Evolutionary conservation across 2,888 invertebrate species (phyloP).

Genomic region (Acleris sparsana): DNA sequence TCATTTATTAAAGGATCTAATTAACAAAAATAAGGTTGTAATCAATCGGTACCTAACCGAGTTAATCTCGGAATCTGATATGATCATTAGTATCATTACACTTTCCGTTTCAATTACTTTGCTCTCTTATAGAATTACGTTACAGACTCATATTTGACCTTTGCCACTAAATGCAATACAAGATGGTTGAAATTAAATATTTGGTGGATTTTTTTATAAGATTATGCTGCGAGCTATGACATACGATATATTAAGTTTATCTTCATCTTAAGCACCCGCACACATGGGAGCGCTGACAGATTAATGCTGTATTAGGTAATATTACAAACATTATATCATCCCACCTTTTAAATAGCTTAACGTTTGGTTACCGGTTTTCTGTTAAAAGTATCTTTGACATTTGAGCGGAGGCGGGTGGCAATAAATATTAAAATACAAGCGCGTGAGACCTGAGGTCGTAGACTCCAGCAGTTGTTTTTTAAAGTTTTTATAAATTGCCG

Average conservation of each 20-base stretch:
- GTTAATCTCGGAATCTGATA: slow-evolving; percentile 6
- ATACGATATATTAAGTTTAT: neutral
- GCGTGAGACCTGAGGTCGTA: slow-evolving; percentile 6
- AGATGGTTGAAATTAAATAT: no score
- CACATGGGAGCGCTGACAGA: slow-evolving; percentile 4
- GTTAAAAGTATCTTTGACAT: slow-evolving; percentile 18
- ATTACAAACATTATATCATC: slow-evolving; percentile 28
- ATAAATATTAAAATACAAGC: slow-evolving; percentile 25
- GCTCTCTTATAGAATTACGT: neutral
- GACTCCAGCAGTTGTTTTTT: slow-evolving; percentile 9
- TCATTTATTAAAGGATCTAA: slow-evolving; percentile 9
- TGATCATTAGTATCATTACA: neutral
- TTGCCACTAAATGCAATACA: no score
- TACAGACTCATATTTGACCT: neutral
- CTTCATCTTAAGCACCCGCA: neutral
- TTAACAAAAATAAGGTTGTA: neutral
- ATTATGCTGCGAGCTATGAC: neutral
- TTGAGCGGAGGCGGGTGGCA: slow-evolving; percentile 9
- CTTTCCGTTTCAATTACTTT: neutral
- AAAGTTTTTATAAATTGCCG: slow-evolving; percentile 3
- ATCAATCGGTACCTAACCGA: slow-evolving; percentile 2
- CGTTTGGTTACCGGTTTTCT: slow-evolving; percentile 28
- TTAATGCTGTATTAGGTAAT: slow-evolving; percentile 21
- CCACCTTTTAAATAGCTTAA: slow-evolving; percentile 18
- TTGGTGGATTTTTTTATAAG: neutral